These are phyloP conservation scores for Drosophila nigricruria DNA, from an alignment of 2,888 invertebrate species.

Conservation along the genomic window DNA sequence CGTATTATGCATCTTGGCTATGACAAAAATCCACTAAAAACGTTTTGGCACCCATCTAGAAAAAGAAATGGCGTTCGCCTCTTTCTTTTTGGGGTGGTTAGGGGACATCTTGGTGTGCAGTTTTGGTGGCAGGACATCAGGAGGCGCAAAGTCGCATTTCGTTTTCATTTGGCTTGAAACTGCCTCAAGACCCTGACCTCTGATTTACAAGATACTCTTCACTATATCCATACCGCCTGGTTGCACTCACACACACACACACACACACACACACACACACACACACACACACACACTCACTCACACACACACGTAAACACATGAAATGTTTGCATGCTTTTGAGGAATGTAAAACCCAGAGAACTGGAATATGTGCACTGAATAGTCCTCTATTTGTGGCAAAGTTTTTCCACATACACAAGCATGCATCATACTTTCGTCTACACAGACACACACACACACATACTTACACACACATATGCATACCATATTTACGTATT, in stretches of 20 bases:
- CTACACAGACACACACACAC: constrained; percentile 12
- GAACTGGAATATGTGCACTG: constrained; percentile 30
- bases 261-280: constrained; percentile 4
- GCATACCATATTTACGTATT: constrained; percentile 7
- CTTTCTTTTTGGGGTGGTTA: constrained; percentile 1
- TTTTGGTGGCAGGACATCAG: constrained; percentile 14
- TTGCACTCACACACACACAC: constrained; percentile 15
- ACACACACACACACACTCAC: too few relatives aligned
- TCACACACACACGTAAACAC: constrained; percentile 10
- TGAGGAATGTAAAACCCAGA: constrained; percentile 22
- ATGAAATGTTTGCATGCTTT: constrained; percentile 19
- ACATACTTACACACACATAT: background rate
- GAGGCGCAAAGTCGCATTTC: constrained; percentile 33
- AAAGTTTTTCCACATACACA: constrained; percentile 12
- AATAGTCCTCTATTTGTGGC: constrained; percentile 43
- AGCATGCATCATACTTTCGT: constrained; percentile 15
- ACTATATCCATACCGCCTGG: constrained; percentile 24
- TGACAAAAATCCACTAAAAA: constrained; percentile 49
- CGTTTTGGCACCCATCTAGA: constrained; percentile 37
- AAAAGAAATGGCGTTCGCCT: constrained; percentile 16
- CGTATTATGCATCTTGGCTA: constrained; percentile 54
- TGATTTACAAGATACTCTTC: constrained; percentile 50
- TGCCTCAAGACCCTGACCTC: constrained; percentile 65
- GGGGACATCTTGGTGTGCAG: constrained; percentile 1
- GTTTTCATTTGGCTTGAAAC: constrained; percentile 52